Evolutionary conservation across 2,888 invertebrate species (phyloP).

Genomic region (Dysmachus trigonus): DNA sequence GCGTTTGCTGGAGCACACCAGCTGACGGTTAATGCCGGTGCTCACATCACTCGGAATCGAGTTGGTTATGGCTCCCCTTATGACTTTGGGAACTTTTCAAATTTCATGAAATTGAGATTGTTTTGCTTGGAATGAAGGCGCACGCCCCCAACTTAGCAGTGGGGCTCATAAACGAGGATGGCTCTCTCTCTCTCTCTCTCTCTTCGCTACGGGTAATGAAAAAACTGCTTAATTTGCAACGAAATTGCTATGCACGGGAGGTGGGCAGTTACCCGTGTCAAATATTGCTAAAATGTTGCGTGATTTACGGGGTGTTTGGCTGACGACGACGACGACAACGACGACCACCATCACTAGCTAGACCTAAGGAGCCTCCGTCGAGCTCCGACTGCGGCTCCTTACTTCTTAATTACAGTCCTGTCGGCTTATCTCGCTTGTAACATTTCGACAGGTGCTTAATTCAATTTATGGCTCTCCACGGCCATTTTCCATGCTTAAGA

Average conservation of each 20-base stretch:
- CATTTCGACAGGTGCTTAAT: not conserved
- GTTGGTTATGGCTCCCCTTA: constrained; percentile 22
- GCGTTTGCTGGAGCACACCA: not conserved
- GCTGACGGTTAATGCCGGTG: constrained; percentile 12
- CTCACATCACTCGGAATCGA: constrained; percentile 23
- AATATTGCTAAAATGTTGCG: constrained; percentile 10
- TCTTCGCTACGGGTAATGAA: not conserved
- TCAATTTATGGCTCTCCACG: not conserved
- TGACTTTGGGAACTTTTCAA: constrained; percentile 25
- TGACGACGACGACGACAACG: no score
- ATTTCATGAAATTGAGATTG: constrained; percentile 26
- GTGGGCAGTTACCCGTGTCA: not conserved
- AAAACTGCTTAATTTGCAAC: constrained; percentile 15
- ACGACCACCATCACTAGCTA: no score
- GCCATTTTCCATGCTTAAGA: not conserved
- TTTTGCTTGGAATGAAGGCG: not conserved
- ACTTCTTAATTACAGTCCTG: not conserved
- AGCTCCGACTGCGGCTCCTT: no score
- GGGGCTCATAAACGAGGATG: constrained; percentile 2
- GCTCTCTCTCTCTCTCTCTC: no score
- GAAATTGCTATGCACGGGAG: constrained; percentile 7
- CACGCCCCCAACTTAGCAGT: no score
- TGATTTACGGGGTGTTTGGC: not conserved
- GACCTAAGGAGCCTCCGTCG: not conserved
- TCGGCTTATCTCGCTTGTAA: not conserved